phyloP scores from a whole-genome alignment of 2,888 invertebrate species.

The Coelinius sp. region DNA sequence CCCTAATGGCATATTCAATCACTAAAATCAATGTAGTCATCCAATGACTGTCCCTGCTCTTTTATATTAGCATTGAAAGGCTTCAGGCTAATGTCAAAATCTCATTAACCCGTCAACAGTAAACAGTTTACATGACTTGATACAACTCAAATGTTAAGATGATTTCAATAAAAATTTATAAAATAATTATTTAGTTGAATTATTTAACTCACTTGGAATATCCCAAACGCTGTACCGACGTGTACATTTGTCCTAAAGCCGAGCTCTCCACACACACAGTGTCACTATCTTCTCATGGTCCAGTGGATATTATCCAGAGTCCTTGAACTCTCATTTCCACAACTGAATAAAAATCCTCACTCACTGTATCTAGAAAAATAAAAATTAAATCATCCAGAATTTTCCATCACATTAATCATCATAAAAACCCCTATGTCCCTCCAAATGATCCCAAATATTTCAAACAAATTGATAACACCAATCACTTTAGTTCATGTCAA shows the following conservation, averaged over 20 bases:
- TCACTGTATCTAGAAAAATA: background rate
- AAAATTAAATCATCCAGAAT: background rate
- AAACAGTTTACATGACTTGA: background rate
- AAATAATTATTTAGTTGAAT: too few relatives aligned
- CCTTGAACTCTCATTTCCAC: slow-evolving; percentile 4
- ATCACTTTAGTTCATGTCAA: background rate
- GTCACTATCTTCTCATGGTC: slow-evolving; percentile 54
- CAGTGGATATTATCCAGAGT: slow-evolving; percentile 22
- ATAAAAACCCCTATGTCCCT: background rate
- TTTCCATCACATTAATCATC: background rate
- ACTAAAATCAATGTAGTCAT: slow-evolving; percentile 1
- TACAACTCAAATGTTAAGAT: too few relatives aligned
- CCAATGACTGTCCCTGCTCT: background rate
- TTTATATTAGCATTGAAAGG: slow-evolving; percentile 12
- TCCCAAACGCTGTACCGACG: slow-evolving; percentile 67
- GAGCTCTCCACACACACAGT: too few relatives aligned
- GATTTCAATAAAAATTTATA: too few relatives aligned
- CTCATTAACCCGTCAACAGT: background rate
- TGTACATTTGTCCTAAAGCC: slow-evolving; percentile 65
- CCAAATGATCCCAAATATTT: background rate
- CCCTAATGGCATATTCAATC: background rate
- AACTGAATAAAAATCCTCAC: slow-evolving; percentile 16
- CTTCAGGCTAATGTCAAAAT: background rate
- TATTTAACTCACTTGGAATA: slow-evolving; percentile 70
- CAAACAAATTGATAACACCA: background rate